phyloP scores from a whole-genome alignment of 2,888 invertebrate species.

The Volucella inanis region DNA sequence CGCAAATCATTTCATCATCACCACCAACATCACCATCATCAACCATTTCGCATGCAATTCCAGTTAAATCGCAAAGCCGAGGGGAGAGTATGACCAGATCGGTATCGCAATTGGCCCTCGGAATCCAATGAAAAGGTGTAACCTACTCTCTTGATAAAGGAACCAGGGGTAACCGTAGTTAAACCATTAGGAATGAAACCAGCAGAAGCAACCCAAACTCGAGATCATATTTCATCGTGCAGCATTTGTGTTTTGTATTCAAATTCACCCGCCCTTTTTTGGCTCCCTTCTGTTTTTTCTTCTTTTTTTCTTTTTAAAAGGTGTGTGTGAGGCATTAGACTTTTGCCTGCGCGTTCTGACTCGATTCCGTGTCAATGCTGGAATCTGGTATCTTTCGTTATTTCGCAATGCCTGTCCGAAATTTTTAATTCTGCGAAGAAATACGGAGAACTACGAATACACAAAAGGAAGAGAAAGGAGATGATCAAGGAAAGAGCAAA shows the following conservation, averaged over 20 bases:
- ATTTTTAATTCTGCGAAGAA: slow-evolving; percentile 41
- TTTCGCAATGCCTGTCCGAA: slow-evolving; percentile 28
- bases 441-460: not conserved
- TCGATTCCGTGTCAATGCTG: not conserved
- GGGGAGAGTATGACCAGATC: slow-evolving; percentile 58
- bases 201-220: slow-evolving; percentile 41
- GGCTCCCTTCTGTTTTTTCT: slow-evolving; percentile 27
- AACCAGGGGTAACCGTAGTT: slow-evolving; percentile 49
- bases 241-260: slow-evolving; percentile 37
- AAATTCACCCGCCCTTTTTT: slow-evolving; percentile 61
- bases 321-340: not conserved
- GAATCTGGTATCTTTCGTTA: slow-evolving; percentile 40
- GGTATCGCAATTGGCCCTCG: slow-evolving; percentile 69
- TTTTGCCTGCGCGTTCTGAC: slow-evolving; percentile 5
- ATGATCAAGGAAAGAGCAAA: not conserved
- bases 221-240: slow-evolving; percentile 67
- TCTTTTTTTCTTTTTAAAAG: not conserved
- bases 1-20: slow-evolving; percentile 72
- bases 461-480: not conserved
- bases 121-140: slow-evolving; percentile 68
- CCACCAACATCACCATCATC: not conserved
- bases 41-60: slow-evolving; percentile 33
- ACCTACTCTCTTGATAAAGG: slow-evolving; percentile 56
- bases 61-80: not conserved
- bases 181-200: slow-evolving; percentile 1